phyloP scores from a whole-genome alignment of 2,888 invertebrate species.

The Dryocosmus kuriphilus region DNA sequence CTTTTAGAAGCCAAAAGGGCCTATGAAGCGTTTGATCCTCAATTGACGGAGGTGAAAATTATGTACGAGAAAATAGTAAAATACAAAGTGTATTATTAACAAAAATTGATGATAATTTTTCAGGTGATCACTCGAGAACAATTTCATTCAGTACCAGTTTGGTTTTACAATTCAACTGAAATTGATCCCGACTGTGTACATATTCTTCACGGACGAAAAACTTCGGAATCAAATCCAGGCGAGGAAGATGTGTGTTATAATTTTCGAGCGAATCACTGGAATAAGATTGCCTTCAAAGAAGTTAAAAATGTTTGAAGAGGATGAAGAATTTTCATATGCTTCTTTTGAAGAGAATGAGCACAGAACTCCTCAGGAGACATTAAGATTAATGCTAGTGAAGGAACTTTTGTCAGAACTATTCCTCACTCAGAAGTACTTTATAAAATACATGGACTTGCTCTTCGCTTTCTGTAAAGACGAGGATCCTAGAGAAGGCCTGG shows the following conservation, averaged over 20 bases:
- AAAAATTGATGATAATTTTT: not conserved
- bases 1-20: conserved; percentile 78
- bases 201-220: not conserved
- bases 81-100: not conserved
- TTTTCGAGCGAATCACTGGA: not conserved
- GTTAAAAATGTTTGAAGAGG: not conserved
- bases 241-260: not conserved
- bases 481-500: conserved; percentile 79
- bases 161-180: conserved; percentile 75
- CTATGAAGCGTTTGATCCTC: conserved; percentile 79
- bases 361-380: not conserved
- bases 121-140: conserved; percentile 69
- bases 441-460: conserved; percentile 83
- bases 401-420: conserved; percentile 79
- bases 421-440: conserved; percentile 76
- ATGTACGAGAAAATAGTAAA: not conserved
- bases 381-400: conserved; percentile 65
- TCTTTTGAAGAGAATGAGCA: conserved; percentile 43
- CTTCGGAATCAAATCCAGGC: not conserved
- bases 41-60: conserved; percentile 66
- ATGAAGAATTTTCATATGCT: conserved; percentile 43
- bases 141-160: conserved; percentile 72
- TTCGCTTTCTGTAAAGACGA: conserved; percentile 82
- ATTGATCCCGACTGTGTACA: conserved; percentile 24
- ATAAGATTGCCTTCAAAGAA: not conserved